Conservation (phyloP, 2,888 invertebrate species). For the Napeogenes sylphis region DNA sequence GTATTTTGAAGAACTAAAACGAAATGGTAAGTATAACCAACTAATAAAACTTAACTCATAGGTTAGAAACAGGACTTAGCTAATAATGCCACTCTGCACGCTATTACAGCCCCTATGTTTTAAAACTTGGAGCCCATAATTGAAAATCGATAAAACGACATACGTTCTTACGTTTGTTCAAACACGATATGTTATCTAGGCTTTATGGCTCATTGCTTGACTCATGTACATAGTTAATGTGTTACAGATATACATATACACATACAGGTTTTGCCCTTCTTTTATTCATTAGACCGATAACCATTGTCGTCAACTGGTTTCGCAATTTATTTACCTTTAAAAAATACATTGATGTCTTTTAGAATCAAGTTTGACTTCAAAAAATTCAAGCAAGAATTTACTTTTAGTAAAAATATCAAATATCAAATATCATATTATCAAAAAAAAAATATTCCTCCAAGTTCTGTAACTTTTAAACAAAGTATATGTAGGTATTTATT, state of each 20-base stretch:
- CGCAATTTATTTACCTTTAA: slow-evolving; percentile 10
- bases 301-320: slow-evolving; percentile 5
- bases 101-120: neutral
- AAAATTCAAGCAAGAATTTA: too few species aligned
- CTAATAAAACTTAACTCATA: neutral
- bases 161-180: slow-evolving; percentile 31
- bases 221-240: slow-evolving; percentile 34
- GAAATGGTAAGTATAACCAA: neutral
- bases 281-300: slow-evolving; percentile 15
- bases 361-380: slow-evolving; percentile 4
- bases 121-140: slow-evolving; percentile 7
- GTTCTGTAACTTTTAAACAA: too few species aligned
- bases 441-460: too few species aligned
- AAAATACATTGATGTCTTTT: slow-evolving; percentile 10
- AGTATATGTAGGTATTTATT: too few species aligned
- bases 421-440: too few species aligned
- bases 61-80: neutral
- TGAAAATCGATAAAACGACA: slow-evolving; percentile 2
- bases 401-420: too few species aligned
- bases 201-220: slow-evolving; percentile 46
- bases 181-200: slow-evolving; percentile 55
- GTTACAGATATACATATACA: slow-evolving; percentile 15
- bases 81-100: neutral
- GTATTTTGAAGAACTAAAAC: slow-evolving; percentile 8
- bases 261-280: slow-evolving; percentile 17